A percentile compares a stretch with the other conserved stretches of the same genome.
phyloP scores from a whole-genome alignment of 1,140 invertebrate genomes.

The Saxidomus purpurata region DNA sequence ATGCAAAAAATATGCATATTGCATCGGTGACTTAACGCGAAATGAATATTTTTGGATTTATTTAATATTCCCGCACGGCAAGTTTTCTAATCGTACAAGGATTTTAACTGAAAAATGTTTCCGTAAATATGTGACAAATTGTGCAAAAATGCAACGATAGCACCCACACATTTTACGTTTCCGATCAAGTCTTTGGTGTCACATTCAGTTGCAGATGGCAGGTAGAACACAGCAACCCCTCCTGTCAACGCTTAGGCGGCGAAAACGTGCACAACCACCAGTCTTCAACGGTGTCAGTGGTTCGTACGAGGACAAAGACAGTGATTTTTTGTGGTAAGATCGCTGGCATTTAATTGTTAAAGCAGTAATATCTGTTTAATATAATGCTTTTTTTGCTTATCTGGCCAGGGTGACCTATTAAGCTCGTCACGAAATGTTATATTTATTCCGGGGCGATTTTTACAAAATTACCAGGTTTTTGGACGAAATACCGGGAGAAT shows the following conservation, averaged over 20 bases:
- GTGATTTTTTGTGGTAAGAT: constrained; percentile 85
- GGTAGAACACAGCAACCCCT: constrained; percentile 71
- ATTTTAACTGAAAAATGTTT: not conserved
- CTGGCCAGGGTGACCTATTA: too few relatives aligned
- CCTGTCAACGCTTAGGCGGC: constrained; percentile 60
- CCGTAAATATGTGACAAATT: not conserved
- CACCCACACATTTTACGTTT: not conserved
- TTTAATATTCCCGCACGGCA: not conserved
- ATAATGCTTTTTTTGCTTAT: too few relatives aligned
- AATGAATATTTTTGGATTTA: not conserved
- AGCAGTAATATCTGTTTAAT: too few relatives aligned
- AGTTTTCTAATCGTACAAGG: not conserved
- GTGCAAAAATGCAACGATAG: not conserved
- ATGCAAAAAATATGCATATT: not conserved
- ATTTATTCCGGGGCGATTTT: too few relatives aligned
- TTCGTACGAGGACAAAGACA: constrained; percentile 85
- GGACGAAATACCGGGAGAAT: too few relatives aligned
- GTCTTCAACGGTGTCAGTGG: constrained; percentile 79
- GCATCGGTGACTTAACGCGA: not conserved
- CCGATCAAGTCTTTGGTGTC: not conserved
- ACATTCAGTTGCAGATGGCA: constrained; percentile 63
- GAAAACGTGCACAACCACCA: constrained; percentile 79
- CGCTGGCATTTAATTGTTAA: too few relatives aligned
- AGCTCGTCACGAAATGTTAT: too few relatives aligned
- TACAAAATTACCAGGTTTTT: too few relatives aligned